These are phyloP conservation scores for Harpagifer antarcticus DNA, from an alignment of 2,797 vertebrate species.

Conservation along the genomic window DNA sequence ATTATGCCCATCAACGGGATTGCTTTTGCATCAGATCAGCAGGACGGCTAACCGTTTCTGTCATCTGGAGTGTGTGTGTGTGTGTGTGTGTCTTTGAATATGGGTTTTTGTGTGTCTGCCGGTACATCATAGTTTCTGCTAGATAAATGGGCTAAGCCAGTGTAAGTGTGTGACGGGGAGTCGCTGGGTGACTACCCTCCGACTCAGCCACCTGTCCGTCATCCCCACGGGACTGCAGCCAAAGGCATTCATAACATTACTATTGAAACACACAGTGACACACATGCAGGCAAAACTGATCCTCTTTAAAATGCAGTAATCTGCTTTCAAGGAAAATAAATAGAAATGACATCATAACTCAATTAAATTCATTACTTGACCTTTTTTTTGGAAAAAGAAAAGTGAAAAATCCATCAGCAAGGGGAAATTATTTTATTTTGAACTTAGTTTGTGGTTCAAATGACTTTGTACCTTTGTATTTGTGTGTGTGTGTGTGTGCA, in stretches of 20 bases:
- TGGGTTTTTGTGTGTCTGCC: conserved; percentile 34
- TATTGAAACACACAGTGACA: conserved; percentile 19
- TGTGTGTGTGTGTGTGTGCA: background rate
- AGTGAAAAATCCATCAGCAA: too few relatives aligned
- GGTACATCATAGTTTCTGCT: conserved; percentile 43
- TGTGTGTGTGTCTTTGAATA: conserved; percentile 21
- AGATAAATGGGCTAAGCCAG: conserved; percentile 52
- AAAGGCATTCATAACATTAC: conserved; percentile 25
- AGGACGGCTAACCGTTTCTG: conserved; percentile 51
- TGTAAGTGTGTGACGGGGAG: conserved; percentile 46
- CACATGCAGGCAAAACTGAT: conserved; percentile 11
- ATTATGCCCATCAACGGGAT: conserved; percentile 71
- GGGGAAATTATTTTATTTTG: too few relatives aligned
- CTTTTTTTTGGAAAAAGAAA: too few relatives aligned
- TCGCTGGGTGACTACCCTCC: conserved; percentile 26
- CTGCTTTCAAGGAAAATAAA: conserved; percentile 30
- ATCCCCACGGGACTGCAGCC: conserved; percentile 38
- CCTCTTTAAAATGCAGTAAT: conserved; percentile 23
- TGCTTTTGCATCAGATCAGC: conserved; percentile 71
- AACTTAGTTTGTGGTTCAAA: too few relatives aligned
- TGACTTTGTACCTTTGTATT: too few relatives aligned
- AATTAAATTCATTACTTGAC: conserved; percentile 2
- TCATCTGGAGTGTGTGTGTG: conserved; percentile 37
- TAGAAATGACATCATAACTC: conserved; percentile 12
- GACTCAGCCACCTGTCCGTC: conserved; percentile 50